These are phyloP conservation scores for Channa maculata DNA, from an alignment of 2,113 vertebrate species.

Conservation along the genomic window DNA sequence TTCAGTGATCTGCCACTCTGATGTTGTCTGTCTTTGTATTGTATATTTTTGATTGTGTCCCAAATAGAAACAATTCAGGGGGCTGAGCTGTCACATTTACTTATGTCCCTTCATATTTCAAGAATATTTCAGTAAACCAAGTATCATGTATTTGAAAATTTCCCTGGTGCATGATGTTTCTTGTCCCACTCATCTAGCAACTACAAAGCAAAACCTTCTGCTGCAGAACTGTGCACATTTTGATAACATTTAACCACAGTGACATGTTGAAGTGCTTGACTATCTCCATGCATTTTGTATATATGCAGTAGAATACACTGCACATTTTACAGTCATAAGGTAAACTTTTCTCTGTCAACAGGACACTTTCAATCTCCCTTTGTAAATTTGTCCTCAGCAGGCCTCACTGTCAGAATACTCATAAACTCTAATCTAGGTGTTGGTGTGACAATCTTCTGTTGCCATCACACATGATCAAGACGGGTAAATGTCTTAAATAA, in stretches of 20 bases:
- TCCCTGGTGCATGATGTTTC: neutral
- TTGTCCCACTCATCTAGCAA: neutral
- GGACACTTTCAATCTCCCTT: conserved; percentile 6
- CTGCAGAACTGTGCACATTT: neutral
- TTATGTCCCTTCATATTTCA: conserved; percentile 12
- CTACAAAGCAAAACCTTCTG: conserved; percentile 3
- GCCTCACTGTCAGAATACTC: neutral
- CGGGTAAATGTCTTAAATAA: neutral
- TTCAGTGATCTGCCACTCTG: neutral
- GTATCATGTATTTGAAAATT: neutral
- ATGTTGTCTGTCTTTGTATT: conserved; percentile 5
- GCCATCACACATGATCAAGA: neutral
- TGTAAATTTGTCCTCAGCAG: conserved; percentile 6
- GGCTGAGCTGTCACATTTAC: conserved; percentile 15
- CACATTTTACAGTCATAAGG: conserved; percentile 11
- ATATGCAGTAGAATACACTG: conserved; percentile 17
- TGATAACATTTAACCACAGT: conserved; percentile 21
- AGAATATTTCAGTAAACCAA: conserved; percentile 10
- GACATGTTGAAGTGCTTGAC: conserved; percentile 18
- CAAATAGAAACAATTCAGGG: conserved; percentile 15
- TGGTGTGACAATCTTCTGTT: neutral
- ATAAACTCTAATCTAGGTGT: too few species aligned
- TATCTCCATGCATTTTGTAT: too few species aligned
- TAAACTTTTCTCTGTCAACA: conserved; percentile 8
- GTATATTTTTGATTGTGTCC: conserved; percentile 23